These are phyloP conservation scores for Manis javanica DNA, from an alignment of 2,797 vertebrate genomes.

Conservation along the genomic window DNA sequence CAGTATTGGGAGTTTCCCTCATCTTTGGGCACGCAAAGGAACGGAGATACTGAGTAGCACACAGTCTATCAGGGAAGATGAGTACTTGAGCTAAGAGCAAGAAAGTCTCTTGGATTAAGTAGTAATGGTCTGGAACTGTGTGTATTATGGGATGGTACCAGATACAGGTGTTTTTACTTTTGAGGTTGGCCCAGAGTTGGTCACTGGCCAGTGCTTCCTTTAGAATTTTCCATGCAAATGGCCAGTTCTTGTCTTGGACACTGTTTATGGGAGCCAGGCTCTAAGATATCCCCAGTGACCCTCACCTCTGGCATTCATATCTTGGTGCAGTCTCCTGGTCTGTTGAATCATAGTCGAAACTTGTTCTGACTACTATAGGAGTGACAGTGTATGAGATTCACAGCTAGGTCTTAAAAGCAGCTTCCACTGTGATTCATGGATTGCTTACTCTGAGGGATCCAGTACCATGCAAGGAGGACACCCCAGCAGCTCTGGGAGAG, in stretches of 20 bases:
- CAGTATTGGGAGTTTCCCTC: not conserved
- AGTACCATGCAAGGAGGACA: not conserved
- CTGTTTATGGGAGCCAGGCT: not conserved
- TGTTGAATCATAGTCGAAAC: not conserved
- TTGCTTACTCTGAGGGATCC: not conserved
- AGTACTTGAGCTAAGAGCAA: not conserved
- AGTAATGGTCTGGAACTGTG: not conserved
- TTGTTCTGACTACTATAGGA: not conserved
- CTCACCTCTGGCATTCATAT: not conserved
- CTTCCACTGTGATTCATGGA: not conserved
- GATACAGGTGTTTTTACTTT: not conserved
- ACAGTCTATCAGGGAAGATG: not conserved
- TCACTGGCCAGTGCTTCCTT: not conserved
- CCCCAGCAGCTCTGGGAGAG: not conserved
- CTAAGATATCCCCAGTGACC: not conserved
- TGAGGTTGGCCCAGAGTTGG: not conserved
- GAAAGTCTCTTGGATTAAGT: not conserved
- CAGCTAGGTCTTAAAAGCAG: not conserved
- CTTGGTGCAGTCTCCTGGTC: not conserved
- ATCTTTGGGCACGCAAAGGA: not conserved
- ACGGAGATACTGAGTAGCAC: not conserved
- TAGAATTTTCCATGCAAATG: not conserved
- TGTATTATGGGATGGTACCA: not conserved
- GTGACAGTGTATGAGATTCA: not conserved
- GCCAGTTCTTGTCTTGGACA: not conserved